Evolutionary conservation across 2,797 vertebrate genomes (phyloP).

Genomic region (Notamacropus eugenii): DNA sequence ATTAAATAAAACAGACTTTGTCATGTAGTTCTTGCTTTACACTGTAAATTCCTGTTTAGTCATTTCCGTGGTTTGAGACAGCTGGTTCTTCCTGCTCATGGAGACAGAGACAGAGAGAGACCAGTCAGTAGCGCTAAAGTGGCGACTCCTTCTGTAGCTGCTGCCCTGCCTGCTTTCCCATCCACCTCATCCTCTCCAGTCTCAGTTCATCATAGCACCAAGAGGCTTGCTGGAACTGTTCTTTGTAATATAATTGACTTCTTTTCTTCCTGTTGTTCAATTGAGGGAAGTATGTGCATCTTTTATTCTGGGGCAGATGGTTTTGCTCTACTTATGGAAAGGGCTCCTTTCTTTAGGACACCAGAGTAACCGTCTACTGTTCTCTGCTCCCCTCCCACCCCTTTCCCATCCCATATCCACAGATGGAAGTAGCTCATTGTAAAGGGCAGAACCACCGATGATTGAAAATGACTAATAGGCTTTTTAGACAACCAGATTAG

Average conservation of each 20-base stretch:
- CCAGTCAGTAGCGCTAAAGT: background rate
- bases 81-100: constrained; percentile 59
- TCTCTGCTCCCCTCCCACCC: background rate
- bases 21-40: constrained; percentile 4
- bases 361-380: background rate
- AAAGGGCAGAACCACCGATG: background rate
- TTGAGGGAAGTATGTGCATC: background rate
- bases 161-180: background rate
- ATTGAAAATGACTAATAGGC: background rate
- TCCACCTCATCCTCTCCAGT: background rate
- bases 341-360: background rate
- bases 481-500: background rate
- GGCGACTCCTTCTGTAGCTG: background rate
- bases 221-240: background rate
- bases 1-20: background rate
- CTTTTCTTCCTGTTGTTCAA: constrained; percentile 30
- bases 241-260: background rate
- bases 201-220: constrained; percentile 5
- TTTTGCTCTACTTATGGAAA: background rate
- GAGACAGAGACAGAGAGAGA: constrained; percentile 55
- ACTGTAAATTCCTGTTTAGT: constrained; percentile 13
- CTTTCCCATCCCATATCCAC: background rate
- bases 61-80: constrained; percentile 31
- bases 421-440: background rate
- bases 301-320: background rate